These are phyloP conservation scores for Tipula vernalis DNA, from an alignment of 2,888 invertebrate genomes.

Conservation along the genomic window DNA sequence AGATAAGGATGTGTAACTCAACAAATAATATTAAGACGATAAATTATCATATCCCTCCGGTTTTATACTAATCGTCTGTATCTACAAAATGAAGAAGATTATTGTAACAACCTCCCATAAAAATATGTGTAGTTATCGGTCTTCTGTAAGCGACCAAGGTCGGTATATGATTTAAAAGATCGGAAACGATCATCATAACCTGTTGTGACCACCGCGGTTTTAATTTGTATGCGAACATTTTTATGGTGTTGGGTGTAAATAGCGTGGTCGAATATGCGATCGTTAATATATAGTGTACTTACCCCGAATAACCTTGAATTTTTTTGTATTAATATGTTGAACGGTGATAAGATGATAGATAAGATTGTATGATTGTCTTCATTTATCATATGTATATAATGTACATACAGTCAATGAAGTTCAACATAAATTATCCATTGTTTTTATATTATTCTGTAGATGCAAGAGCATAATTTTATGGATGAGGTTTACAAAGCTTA, in stretches of 20 bases:
- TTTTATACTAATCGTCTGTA: background rate
- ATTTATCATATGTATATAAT: background rate
- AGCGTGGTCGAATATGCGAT: background rate
- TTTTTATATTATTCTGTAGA: background rate
- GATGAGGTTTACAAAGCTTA: too few relatives aligned
- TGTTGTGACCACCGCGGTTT: background rate
- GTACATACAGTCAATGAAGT: background rate
- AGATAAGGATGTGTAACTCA: background rate
- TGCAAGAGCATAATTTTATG: too few relatives aligned
- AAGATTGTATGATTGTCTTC: background rate
- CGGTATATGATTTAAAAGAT: background rate
- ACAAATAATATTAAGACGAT: background rate
- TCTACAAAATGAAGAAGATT: background rate
- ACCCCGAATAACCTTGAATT: background rate
- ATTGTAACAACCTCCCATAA: background rate
- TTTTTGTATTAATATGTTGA: background rate
- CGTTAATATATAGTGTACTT: background rate
- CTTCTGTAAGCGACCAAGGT: background rate
- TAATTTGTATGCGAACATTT: background rate
- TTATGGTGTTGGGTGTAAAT: background rate
- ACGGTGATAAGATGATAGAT: background rate
- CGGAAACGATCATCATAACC: background rate
- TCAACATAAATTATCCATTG: background rate
- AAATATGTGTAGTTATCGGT: background rate
- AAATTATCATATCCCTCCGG: background rate